phyloP scores from a whole-genome alignment of 1,140 invertebrate species.

The Arctopsyche grandis region DNA sequence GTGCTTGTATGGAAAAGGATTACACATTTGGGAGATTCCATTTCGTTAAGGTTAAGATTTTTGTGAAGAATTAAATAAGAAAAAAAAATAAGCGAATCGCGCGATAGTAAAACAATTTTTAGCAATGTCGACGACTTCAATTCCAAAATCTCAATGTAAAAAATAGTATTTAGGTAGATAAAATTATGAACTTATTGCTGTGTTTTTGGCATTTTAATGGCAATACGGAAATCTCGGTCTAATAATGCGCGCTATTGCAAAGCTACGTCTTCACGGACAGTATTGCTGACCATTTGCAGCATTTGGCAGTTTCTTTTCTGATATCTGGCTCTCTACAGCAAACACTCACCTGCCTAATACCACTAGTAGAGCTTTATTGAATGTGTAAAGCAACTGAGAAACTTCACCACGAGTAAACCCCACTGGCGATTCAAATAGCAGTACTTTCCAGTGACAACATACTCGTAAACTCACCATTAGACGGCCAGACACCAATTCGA shows the following conservation, averaged over 20 bases:
- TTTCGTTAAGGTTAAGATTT: slow-evolving; percentile 37
- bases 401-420: too few relatives aligned
- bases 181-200: slow-evolving; percentile 50
- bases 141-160: slow-evolving; percentile 55
- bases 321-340: too few relatives aligned
- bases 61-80: slow-evolving; percentile 32
- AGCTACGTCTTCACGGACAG: too few relatives aligned
- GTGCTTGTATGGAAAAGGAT: slow-evolving; percentile 53
- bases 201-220: slow-evolving; percentile 45
- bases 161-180: slow-evolving; percentile 55
- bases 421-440: too few relatives aligned
- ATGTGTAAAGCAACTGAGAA: too few relatives aligned
- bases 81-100: slow-evolving; percentile 21
- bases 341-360: too few relatives aligned
- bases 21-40: slow-evolving; percentile 52
- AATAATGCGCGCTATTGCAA: slow-evolving; percentile 34
- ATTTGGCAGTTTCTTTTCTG: too few relatives aligned
- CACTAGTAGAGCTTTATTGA: too few relatives aligned
- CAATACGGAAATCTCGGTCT: slow-evolving; percentile 47
- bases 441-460: too few relatives aligned
- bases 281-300: too few relatives aligned
- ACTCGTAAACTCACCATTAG: too few relatives aligned
- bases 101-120: slow-evolving; percentile 22
- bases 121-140: slow-evolving; percentile 40
- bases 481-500: too few relatives aligned